phyloP scores from a whole-genome alignment of 2,797 vertebrate species.

The Epinephelus coioides region DNA sequence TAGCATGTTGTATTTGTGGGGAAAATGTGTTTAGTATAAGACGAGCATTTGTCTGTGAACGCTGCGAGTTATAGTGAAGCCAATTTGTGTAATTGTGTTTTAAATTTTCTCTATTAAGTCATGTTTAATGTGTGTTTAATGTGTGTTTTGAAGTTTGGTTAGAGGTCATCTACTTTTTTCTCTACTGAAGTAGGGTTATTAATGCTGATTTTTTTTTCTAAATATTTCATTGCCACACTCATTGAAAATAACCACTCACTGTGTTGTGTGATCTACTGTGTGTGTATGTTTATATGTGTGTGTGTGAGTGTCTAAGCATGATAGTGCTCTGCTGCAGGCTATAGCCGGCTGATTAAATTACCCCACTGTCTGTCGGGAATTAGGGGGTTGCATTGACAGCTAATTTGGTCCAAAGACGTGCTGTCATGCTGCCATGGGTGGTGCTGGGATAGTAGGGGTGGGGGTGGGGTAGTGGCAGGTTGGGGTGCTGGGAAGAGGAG shows the following conservation, averaged over 20 bases:
- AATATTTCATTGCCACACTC: background rate
- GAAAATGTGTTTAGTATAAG: no score
- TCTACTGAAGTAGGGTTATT: background rate
- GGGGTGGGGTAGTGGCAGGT: constrained; percentile 43
- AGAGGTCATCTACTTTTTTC: background rate
- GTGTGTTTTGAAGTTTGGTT: background rate
- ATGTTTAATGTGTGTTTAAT: no score
- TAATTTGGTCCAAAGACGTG: constrained; percentile 67
- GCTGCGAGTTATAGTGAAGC: no score
- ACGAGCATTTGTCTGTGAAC: no score
- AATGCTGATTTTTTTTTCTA: no score
- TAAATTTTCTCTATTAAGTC: no score
- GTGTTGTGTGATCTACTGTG: constrained; percentile 4
- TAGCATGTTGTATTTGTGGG: no score
- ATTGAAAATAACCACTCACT: background rate
- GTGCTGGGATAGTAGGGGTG: constrained; percentile 34
- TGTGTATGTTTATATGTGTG: background rate
- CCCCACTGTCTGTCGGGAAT: constrained; percentile 66
- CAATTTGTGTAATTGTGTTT: no score
- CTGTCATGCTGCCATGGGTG: constrained; percentile 58
- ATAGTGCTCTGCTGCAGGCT: constrained; percentile 52
- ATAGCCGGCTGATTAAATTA: constrained; percentile 76
- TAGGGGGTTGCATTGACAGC: constrained; percentile 63
- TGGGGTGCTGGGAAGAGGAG: constrained; percentile 17
- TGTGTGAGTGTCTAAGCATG: constrained; percentile 26